Percentiles rank a stretch among this genome's conserved stretches.
Evolutionary conservation across 2,797 vertebrate species (phyloP).

Genomic region (Bovichtus variegatus): DNA sequence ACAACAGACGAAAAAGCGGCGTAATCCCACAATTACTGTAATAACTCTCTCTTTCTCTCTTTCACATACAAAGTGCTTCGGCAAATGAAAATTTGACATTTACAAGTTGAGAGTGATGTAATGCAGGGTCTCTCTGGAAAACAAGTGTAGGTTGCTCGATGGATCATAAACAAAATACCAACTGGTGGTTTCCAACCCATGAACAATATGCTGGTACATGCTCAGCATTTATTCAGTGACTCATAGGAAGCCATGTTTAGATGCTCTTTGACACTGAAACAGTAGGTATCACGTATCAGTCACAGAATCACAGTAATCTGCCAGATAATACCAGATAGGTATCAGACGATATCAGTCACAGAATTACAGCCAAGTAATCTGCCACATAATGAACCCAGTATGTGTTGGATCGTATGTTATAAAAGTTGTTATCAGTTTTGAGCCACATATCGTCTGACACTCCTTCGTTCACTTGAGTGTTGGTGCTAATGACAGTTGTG

Average conservation of each 20-base stretch:
- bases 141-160: slow-evolving; percentile 29
- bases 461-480: not conserved
- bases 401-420: slow-evolving; percentile 29
- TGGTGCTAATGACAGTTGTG: not conserved
- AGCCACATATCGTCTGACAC: slow-evolving; percentile 23
- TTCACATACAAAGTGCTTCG: slow-evolving; percentile 29
- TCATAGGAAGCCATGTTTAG: not conserved
- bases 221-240: slow-evolving; percentile 28
- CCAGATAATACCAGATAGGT: not conserved
- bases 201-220: slow-evolving; percentile 3
- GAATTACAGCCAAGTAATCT: slow-evolving; percentile 2
- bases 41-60: slow-evolving; percentile 55
- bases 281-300: not conserved
- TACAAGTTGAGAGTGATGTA: slow-evolving; percentile 2
- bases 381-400: not conserved
- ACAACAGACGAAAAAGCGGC: slow-evolving; percentile 58
- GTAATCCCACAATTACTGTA: slow-evolving; percentile 80
- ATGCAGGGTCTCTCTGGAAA: slow-evolving; percentile 29
- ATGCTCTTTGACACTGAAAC: not conserved
- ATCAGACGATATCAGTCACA: too few relatives aligned
- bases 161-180: slow-evolving; percentile 59
- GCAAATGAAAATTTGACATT: slow-evolving; percentile 48
- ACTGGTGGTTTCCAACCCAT: slow-evolving; percentile 20
- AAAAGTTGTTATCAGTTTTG: slow-evolving; percentile 39
- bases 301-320: slow-evolving; percentile 7